Evolutionary conservation across 2,797 vertebrate genomes (phyloP).

Genomic region (Anguilla marmorata): DNA sequence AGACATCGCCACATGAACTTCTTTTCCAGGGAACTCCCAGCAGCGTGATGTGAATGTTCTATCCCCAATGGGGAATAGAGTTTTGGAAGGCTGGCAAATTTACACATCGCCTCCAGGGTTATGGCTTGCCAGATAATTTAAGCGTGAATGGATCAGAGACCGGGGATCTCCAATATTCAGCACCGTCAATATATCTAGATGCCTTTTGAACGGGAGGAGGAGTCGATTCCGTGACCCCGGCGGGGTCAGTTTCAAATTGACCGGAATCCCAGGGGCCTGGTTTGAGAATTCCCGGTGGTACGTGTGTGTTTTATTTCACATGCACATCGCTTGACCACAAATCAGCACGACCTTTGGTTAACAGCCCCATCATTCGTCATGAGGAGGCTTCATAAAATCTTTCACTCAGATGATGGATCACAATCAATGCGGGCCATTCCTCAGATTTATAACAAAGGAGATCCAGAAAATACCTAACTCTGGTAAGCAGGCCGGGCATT

Average conservation of each 20-base stretch:
- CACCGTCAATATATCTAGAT: not conserved
- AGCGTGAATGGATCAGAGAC: constrained; percentile 12
- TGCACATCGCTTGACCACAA: constrained; percentile 22
- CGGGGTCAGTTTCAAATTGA: constrained; percentile 29
- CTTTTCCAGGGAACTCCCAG: constrained; percentile 33
- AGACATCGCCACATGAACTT: constrained; percentile 35
- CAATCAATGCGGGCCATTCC: constrained; percentile 9
- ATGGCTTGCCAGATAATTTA: constrained; percentile 37
- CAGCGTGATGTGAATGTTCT: constrained; percentile 28
- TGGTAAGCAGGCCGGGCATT: constrained; percentile 29
- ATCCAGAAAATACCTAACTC: constrained; percentile 13
- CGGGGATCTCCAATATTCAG: not conserved
- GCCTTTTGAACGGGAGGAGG: not conserved
- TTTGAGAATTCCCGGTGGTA: not conserved
- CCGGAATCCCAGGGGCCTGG: constrained; percentile 9
- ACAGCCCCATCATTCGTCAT: constrained; percentile 32
- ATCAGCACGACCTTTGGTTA: constrained; percentile 32
- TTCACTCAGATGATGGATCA: constrained; percentile 12
- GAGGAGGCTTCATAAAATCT: constrained; percentile 33
- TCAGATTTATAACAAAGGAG: constrained; percentile 31
- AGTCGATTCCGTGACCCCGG: not conserved
- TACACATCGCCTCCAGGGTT: constrained; percentile 33
- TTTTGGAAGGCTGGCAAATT: constrained; percentile 30
- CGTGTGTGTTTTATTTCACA: not conserved
- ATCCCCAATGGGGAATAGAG: constrained; percentile 18